phyloP scores from a whole-genome alignment of 2,113 vertebrate species.

The Myotis davidii region DNA sequence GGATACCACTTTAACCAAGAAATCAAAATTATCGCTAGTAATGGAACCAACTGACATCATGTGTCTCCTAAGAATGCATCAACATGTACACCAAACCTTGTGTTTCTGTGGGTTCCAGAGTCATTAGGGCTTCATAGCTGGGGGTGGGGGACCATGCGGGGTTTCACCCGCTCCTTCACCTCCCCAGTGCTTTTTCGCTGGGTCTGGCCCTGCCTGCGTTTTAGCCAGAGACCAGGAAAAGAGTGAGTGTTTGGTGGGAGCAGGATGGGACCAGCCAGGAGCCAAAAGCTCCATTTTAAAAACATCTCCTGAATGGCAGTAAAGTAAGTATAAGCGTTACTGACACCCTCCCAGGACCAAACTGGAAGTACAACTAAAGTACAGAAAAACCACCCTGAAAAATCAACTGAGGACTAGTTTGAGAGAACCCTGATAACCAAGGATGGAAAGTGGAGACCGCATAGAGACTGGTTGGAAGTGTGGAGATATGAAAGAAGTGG shows the following conservation, averaged over 20 bases:
- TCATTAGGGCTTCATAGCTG: background rate
- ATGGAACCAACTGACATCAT: background rate
- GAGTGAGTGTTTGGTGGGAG: slow-evolving; percentile 54
- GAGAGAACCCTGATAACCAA: too few species aligned
- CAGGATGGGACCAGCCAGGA: background rate
- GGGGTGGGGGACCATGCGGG: background rate
- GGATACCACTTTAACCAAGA: background rate
- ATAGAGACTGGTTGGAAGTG: too few species aligned
- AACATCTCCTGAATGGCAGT: background rate
- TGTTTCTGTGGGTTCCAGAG: background rate
- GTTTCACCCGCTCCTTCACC: background rate
- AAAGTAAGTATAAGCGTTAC: too few species aligned
- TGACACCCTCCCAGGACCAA: too few species aligned
- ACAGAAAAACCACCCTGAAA: too few species aligned
- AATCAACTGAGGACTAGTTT: too few species aligned
- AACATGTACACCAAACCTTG: accelerated
- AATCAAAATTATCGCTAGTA: background rate
- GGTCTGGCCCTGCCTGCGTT: background rate
- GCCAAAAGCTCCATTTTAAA: background rate
- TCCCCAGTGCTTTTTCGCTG: background rate
- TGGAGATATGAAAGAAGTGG: too few species aligned
- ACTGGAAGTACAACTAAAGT: too few species aligned
- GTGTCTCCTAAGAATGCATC: background rate
- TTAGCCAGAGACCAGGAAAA: background rate
- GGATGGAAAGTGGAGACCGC: too few species aligned